Evolutionary conservation across 2,888 invertebrate genomes (phyloP).

Genomic region (Drosophila paramelanica): DNA sequence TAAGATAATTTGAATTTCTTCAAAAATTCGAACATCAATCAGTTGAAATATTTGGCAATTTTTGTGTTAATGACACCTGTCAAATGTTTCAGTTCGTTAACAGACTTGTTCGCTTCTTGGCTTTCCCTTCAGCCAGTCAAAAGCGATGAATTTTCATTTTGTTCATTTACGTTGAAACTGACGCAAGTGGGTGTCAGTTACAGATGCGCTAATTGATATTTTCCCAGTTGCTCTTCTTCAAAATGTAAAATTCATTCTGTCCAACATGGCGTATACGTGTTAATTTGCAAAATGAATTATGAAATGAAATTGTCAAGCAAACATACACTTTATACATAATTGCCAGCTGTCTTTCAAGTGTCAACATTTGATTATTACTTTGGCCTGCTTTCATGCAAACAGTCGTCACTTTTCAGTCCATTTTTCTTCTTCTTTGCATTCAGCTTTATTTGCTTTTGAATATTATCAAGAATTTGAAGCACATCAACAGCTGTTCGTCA

Average conservation of each 20-base stretch:
- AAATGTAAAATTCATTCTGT: constrained; percentile 31
- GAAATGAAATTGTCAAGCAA: constrained; percentile 30
- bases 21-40: constrained; percentile 16
- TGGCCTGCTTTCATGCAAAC: constrained; percentile 13
- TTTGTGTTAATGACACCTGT: constrained; percentile 30
- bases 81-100: constrained; percentile 27
- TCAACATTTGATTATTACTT: constrained; percentile 38
- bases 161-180: constrained; percentile 4
- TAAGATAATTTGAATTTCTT: background rate
- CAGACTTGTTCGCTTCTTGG: constrained; percentile 2
- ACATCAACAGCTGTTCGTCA: constrained; percentile 27
- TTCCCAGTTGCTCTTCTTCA: constrained; percentile 16
- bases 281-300: constrained; percentile 58
- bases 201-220: constrained; percentile 65
- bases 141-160: constrained; percentile 20
- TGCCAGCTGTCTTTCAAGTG: constrained; percentile 40
- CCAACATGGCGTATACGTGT: constrained; percentile 49
- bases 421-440: background rate
- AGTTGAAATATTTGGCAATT: constrained; percentile 2
- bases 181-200: constrained; percentile 23
- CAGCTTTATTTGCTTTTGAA: constrained; percentile 24
- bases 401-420: constrained; percentile 4
- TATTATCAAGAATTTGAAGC: constrained; percentile 8
- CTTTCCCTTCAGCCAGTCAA: constrained; percentile 9
- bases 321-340: constrained; percentile 5